Base-by-base conservation (phyloP, 2,113 vertebrate species). In the Tautogolabrus adspersus region DNA sequence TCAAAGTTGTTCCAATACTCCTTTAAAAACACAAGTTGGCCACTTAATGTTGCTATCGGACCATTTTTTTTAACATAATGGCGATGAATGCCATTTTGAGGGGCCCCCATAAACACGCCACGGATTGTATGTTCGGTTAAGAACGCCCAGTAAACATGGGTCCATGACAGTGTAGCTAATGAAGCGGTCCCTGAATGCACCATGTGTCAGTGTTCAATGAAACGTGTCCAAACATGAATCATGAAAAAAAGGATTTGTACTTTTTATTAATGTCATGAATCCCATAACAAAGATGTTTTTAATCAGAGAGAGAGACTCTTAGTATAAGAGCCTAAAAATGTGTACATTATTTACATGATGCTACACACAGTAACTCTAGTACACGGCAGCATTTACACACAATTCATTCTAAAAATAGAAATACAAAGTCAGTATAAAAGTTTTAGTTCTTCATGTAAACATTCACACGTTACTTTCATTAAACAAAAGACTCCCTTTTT, bases 201-300 rank as follows among this genome's bases (percentile, higher is more conserved):
- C 30, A 34, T 34, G 30, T 34, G 30, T 34, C 30, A 34, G 30
- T 34, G 30, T 34, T 34, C 30, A 34, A 34, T 34, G 30, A 34
- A 6, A 34, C 30, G 30, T 6, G 30, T 34, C 30, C 6, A 34
- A 5, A 34, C 69, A 59, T 40, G 47, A 66, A 23, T 49, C 22
- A 62, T 79, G 72, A 64, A 76, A 81, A 34, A 34, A 80, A 52
- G 62, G 42, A 72, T 86, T 86, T 84, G 68, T 64, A 81, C 77
- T 87, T 87, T 90, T 93, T 93, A 89, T 91, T 93, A 90, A 87
- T 91, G 86, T 90, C 85, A 81, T 89, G 78, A 88, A 90, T 77
- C 51, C 87, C 87, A 91, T 81, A 84, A 82, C 83, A 87, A 86
- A 75, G 34, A 21, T 34, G 75, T 77, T 49, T 91, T 91, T 77